Base-by-base conservation (phyloP, 2,888 invertebrate species). In the Acanthosepion lycidas region DNA sequence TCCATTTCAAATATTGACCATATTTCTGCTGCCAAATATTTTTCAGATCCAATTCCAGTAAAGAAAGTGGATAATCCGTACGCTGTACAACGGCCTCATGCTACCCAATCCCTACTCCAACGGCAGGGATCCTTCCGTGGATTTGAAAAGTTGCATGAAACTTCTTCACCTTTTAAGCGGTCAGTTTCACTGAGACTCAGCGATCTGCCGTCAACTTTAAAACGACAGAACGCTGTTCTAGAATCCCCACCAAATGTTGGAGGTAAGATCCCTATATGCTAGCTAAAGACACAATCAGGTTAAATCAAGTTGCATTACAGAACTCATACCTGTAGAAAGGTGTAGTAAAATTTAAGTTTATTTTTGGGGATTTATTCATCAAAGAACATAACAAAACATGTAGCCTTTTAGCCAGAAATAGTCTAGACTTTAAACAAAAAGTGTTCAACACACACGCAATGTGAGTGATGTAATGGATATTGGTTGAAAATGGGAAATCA, bases 91-190 rank as follows among this genome's bases (percentile, higher is more conserved):
- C 96, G 98, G 94, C 99, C 99, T 5, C 99, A 99, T 97, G 99
- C 99, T 95, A 99, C 99, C 92, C 98, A 99, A 64, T 98, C 98
- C 96, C 98, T 99, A 98, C 98, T 99, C 94, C 99, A 99, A 97
- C 98, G 99, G 64, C 99, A 99, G 98, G 99, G 99, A 96, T 99
- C 99, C 95, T 99, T 99, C 98, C 98, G 99, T 94, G 99, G 99
- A 94, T 99, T 99, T 97, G 96, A 96, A 49, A 97, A 97, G 94
- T 96, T 97, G 64, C 96, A 97, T 92, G 97, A 97, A 94, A 96
- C 96, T 6, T 96, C 97, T 1, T 97, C 97, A 20, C 97, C 99
- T 98, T 95, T 99, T 99, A 99, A 99, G 98, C 98, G 99, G 93
- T 99, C 99, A 97, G 98, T 99, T 98, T 99, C 99, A 95, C 98